These are phyloP conservation scores for Penelope pileata DNA, from an alignment of 2,113 vertebrate species.

Conservation along the genomic window DNA sequence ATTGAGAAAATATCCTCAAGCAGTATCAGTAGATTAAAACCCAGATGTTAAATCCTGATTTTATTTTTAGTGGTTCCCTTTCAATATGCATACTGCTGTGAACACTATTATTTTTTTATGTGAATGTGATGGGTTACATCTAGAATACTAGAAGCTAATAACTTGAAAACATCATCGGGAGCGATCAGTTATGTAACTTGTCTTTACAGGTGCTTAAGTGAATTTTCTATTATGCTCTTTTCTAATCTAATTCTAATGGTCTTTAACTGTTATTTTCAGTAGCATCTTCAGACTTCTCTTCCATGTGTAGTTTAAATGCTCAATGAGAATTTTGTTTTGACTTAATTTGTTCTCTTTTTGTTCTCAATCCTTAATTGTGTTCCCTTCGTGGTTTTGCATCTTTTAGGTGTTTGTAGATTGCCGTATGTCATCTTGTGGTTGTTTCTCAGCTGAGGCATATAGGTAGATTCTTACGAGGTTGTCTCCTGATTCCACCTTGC, in stretches of 20 bases:
- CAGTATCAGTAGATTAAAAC: not conserved
- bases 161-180: not conserved
- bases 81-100: not conserved
- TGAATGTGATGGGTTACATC: not conserved
- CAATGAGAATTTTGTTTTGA: not conserved
- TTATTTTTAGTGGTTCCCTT: not conserved
- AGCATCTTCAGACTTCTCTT: not conserved
- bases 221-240: not conserved
- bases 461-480: not conserved
- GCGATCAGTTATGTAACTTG: not conserved
- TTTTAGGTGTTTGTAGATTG: not conserved
- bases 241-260: not conserved
- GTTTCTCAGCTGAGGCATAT: not conserved
- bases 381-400: not conserved
- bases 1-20: not conserved
- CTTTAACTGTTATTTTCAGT: not conserved
- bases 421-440: not conserved
- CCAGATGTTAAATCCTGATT: not conserved
- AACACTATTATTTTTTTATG: not conserved
- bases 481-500: not conserved
- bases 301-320: not conserved
- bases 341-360: not conserved
- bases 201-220: not conserved
- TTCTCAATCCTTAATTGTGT: not conserved
- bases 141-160: not conserved